Evolutionary conservation across 2,888 invertebrate species (phyloP).

Genomic region (Cephonodes hylas): DNA sequence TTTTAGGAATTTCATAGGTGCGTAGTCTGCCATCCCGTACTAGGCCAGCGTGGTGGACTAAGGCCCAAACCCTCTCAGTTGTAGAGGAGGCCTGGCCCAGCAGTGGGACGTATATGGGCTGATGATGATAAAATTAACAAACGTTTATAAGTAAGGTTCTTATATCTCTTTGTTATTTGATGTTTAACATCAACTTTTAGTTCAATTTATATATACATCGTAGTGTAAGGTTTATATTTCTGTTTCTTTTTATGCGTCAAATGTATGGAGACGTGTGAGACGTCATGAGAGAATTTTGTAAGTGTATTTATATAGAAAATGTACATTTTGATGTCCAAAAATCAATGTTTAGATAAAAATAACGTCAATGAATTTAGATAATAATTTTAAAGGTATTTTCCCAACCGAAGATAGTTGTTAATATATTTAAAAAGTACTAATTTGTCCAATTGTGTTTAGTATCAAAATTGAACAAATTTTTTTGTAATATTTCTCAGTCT

Average conservation of each 20-base stretch:
- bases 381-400: background rate
- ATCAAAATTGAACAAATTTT: background rate
- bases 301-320: background rate
- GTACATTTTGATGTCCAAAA: background rate
- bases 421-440: background rate
- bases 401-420: background rate
- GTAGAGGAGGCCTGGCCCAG: too few species aligned
- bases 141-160: too few species aligned
- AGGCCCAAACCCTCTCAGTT: too few species aligned
- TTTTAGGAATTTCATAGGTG: too few species aligned
- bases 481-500: too few species aligned
- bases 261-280: background rate
- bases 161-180: background rate
- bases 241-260: background rate
- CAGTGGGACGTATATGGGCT: too few species aligned
- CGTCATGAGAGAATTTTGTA: background rate
- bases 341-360: background rate
- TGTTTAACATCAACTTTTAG: background rate
- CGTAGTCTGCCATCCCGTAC: too few species aligned
- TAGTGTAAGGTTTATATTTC: background rate
- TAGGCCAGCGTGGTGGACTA: too few species aligned
- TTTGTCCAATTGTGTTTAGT: background rate
- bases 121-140: too few species aligned
- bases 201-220: background rate
- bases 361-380: background rate